Base-by-base conservation (phyloP, 2,888 invertebrate genomes). In the Acanthosoma haemorrhoidale region DNA sequence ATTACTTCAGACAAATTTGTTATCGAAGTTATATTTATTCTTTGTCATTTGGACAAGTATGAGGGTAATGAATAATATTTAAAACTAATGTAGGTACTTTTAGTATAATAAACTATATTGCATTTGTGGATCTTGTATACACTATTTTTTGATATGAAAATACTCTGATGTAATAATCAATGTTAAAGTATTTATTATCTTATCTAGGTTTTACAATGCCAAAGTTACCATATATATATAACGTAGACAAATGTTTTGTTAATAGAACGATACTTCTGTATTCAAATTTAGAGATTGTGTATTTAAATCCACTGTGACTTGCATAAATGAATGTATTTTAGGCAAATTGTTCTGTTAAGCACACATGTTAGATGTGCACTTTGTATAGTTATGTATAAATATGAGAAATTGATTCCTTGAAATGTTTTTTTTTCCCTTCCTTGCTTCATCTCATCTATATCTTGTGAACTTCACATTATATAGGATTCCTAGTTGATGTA, bases 61-160 rank as follows among this genome's bases (percentile, higher is more conserved):
- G 66, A 66, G 66, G 66, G 66, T 66, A 66, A 31, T 43, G 43
- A 43, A 66, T 43, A 66, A 66, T 43, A 36, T 43, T 66, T 43
- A 41, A 66, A 41, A 66, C 31, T 43, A 32, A 66, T 32, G 51
- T 66, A 43, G 66, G 41, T 41, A 66, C 43, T 66, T 66, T 66
- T 43, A 32, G 29, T 43, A 43, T 29, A 43, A 43, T 32, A 43
- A 18, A 66, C 41, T 29, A 66, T 31, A 41, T 43, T 66, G 66
- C 66, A 66, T 66, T 66, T 66, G 66, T 51, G 41, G 51, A 43
- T 66, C 66, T 66, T 66, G 51, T 51, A 51, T 43, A 66, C 66
- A 63, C 61, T 60, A 61, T 69, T 61, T 69, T 41, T 69, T 69
- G 61, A 69, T 61, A 61, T 61, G 60, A 69, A 69, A 69, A 51